A percentile compares a stretch with the other conserved stretches of the same genome.
These are phyloP conservation scores for Polydesmus complanatus DNA, from an alignment of 2,888 invertebrate species.

Conservation along the genomic window DNA sequence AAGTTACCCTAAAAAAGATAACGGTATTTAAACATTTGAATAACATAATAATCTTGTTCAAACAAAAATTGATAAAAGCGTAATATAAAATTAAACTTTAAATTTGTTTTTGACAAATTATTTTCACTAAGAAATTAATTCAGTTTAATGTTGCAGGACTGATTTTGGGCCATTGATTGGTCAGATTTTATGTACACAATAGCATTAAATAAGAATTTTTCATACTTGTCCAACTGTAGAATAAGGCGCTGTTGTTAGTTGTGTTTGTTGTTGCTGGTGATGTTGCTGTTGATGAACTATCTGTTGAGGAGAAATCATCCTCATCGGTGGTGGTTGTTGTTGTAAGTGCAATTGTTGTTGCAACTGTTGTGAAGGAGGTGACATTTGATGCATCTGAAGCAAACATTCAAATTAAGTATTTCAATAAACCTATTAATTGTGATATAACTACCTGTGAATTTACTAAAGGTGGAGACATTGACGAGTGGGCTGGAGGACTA, in stretches of 20 bases:
- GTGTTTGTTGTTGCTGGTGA: slow-evolving; percentile 25
- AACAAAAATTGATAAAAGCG: too few relatives aligned
- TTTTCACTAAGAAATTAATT: too few relatives aligned
- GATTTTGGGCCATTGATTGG: too few relatives aligned
- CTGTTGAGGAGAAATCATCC: slow-evolving; percentile 23
- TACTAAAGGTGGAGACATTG: slow-evolving; percentile 26
- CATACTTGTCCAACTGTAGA: neutral
- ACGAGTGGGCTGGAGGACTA: slow-evolving; percentile 11
- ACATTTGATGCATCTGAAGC: slow-evolving; percentile 23
- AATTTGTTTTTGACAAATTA: too few relatives aligned
- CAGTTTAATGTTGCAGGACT: too few relatives aligned
- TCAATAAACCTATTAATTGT: neutral
- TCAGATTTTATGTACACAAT: too few relatives aligned
- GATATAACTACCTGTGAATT: slow-evolving; percentile 32
- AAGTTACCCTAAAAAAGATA: slow-evolving; percentile 23
- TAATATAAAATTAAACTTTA: too few relatives aligned
- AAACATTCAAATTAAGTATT: neutral
- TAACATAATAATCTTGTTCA: neutral
- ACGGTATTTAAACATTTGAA: slow-evolving; percentile 28
- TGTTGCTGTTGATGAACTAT: slow-evolving; percentile 26
- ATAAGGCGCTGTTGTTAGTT: slow-evolving; percentile 18
- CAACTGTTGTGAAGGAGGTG: slow-evolving; percentile 40
- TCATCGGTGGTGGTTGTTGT: slow-evolving; percentile 20
- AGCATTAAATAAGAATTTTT: neutral
- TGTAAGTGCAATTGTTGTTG: slow-evolving; percentile 26